Conservation (phyloP, 2,888 invertebrate genomes). For the Sesia bembeciformis region DNA sequence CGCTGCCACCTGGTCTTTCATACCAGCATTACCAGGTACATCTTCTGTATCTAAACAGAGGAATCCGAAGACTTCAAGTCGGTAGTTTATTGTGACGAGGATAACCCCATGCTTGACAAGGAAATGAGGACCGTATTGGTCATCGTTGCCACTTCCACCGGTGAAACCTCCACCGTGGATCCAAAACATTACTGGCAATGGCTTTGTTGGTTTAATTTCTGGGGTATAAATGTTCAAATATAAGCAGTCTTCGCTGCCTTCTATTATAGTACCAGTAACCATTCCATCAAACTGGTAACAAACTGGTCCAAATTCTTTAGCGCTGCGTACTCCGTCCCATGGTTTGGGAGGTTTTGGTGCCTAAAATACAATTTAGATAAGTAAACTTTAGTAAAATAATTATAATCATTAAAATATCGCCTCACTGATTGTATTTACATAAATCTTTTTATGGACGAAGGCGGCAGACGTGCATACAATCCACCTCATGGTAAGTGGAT, state of each 20-base stretch:
- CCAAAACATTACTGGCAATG: slow-evolving; percentile 9
- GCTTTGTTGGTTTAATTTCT: slow-evolving; percentile 4
- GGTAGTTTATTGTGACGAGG: slow-evolving; percentile 14
- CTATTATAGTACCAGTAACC: neutral
- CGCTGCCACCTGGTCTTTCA: slow-evolving; percentile 17
- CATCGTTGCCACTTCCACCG: slow-evolving; percentile 13
- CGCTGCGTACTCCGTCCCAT: slow-evolving; percentile 16
- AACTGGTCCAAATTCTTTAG: slow-evolving; percentile 11
- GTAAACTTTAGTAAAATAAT: too few species aligned
- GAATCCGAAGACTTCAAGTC: slow-evolving; percentile 15
- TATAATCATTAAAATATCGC: too few species aligned
- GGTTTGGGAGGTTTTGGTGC: slow-evolving; percentile 3
- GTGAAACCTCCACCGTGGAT: slow-evolving; percentile 12
- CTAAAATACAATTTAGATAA: neutral
- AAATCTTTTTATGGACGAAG: too few species aligned
- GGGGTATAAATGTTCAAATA: slow-evolving; percentile 18
- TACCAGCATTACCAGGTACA: slow-evolving; percentile 17
- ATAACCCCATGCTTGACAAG: slow-evolving; percentile 13
- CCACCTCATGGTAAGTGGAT: too few species aligned
- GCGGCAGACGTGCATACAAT: too few species aligned
- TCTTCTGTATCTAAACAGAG: slow-evolving; percentile 13
- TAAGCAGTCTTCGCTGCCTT: slow-evolving; percentile 13
- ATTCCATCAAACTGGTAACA: slow-evolving; percentile 14
- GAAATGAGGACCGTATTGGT: slow-evolving; percentile 12
- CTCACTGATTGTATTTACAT: too few species aligned